Percentiles rank a stretch among this genome's conserved stretches.
phyloP scores from a whole-genome alignment of 2,888 invertebrate species.

The Ophioninae sp. region DNA sequence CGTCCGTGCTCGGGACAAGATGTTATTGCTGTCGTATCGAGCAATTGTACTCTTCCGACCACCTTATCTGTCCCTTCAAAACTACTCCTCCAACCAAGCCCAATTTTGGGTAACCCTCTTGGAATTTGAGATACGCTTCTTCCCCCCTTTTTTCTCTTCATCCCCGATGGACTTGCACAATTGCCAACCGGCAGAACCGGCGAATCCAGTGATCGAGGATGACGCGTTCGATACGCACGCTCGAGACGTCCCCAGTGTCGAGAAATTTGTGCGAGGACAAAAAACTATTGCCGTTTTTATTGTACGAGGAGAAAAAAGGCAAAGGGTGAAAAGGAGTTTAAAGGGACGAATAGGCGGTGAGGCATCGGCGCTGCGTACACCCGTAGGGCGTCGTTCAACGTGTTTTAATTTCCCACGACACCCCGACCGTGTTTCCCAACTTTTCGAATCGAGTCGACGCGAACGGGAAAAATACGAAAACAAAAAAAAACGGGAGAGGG shows the following conservation, averaged over 20 bases:
- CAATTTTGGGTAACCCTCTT: too few relatives aligned
- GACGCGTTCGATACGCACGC: too few relatives aligned
- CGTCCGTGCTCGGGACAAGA: too few relatives aligned
- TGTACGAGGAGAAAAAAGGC: conserved; percentile 59
- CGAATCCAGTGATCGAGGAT: too few relatives aligned
- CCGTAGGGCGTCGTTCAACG: conserved; percentile 65
- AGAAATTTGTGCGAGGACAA: conserved; percentile 52
- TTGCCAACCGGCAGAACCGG: too few relatives aligned
- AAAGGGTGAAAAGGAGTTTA: background rate
- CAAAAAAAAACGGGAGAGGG: background rate
- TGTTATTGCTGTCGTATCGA: too few relatives aligned
- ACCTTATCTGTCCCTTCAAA: too few relatives aligned
- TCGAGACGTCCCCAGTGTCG: conserved; percentile 23
- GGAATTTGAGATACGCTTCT: too few relatives aligned
- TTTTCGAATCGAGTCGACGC: conserved; percentile 66
- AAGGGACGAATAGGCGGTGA: background rate
- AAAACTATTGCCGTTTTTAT: conserved; percentile 67
- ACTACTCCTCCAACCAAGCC: too few relatives aligned
- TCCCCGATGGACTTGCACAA: too few relatives aligned
- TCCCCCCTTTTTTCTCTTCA: too few relatives aligned
- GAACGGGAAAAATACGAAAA: conserved; percentile 41
- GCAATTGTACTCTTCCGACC: too few relatives aligned
- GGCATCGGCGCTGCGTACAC: conserved; percentile 26
- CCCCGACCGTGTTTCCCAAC: conserved; percentile 65
- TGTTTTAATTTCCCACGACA: conserved; percentile 72